Percentiles rank a stretch among this genome's conserved stretches.
These are phyloP conservation scores for Melangyna quadrimaculata DNA, from an alignment of 2,888 invertebrate species.

Conservation along the genomic window DNA sequence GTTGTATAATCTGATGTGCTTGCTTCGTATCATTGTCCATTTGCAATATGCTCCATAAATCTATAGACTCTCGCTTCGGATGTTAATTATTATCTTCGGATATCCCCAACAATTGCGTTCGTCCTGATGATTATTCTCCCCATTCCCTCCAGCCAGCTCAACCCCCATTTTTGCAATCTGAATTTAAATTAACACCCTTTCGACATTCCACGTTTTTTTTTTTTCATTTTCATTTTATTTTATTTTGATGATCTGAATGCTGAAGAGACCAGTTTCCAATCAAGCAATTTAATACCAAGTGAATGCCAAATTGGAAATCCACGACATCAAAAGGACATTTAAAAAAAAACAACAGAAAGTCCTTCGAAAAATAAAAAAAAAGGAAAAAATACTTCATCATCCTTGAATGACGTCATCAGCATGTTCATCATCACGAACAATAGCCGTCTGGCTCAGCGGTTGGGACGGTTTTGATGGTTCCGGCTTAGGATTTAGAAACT, in stretches of 20 bases:
- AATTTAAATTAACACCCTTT: conserved; percentile 53
- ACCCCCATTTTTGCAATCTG: not conserved
- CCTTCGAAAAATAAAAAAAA: not conserved
- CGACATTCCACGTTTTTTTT: not conserved
- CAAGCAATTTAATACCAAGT: conserved; percentile 57
- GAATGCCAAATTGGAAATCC: conserved; percentile 63
- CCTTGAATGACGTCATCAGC: conserved; percentile 27
- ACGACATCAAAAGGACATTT: conserved; percentile 52
- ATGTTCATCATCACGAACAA: not conserved
- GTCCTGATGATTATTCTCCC: not conserved
- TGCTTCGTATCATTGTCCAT: conserved; percentile 61
- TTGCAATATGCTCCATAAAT: conserved; percentile 52
- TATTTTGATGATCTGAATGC: not conserved
- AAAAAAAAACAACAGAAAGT: conserved; percentile 14
- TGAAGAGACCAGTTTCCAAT: conserved; percentile 58
- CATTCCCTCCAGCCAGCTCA: not conserved
- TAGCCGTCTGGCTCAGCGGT: not conserved
- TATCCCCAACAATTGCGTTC: conserved; percentile 57
- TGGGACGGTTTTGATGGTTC: not conserved
- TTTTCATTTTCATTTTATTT: not conserved
- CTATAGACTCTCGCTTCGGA: conserved; percentile 43
- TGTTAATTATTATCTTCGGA: conserved; percentile 69
- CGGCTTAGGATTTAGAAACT: conserved; percentile 43
- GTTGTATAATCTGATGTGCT: conserved; percentile 57
- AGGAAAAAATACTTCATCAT: conserved; percentile 26